Evolutionary conservation across 2,113 vertebrate genomes (phyloP), one percentile per base, ranked within the genome.

Genomic region (Gymnogyps californianus): DNA sequence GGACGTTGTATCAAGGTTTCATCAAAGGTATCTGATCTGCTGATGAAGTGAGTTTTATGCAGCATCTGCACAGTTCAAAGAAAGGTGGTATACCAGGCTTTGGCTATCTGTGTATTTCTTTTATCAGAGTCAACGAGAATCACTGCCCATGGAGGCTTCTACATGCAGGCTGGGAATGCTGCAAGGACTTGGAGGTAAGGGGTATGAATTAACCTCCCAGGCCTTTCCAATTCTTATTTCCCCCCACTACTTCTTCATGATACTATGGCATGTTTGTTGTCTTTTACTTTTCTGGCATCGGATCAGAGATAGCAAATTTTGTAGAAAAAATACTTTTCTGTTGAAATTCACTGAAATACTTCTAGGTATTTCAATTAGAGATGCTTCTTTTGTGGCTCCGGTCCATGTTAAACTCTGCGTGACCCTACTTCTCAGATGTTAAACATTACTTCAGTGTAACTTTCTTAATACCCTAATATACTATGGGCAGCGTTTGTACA

Each of bases 201-300:
- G 16, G 10, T 51, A 17, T 34, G 44, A 65, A 59, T 52, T 57
- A 77, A 70, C 55, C 13, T 74, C 24, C 11, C 5, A 36, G 31
- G 46, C 44, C 61, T 78, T 95, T 65, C 36, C 36, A 20, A 2
- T 69, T 32, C 74, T 84, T 66, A 13, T 25, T 74, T 59, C 17
- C 9, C 10, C 7, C 1, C 2, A 3, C 11, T 65, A 6, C 21
- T 89, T 11, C 34, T 76, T 46, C 28, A 1, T 18, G 17, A 42
- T 25, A 18, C 26, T 44, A 1, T 2, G 17, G 13, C 0, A 0
- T 42, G 16, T 49, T 81, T 72, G 25, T 66, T 69, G 29, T 54
- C 59, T 81, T 89, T 83, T 67, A 12, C 22, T 83, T 81, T 57
- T 38, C 46, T 61, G 74, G 49, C 44, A 49, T 59, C 52, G 74